phyloP scores from a whole-genome alignment of 30 jellyfish, hydroid and myxozoan species.

The Haliclystus octoradiatus region DNA sequence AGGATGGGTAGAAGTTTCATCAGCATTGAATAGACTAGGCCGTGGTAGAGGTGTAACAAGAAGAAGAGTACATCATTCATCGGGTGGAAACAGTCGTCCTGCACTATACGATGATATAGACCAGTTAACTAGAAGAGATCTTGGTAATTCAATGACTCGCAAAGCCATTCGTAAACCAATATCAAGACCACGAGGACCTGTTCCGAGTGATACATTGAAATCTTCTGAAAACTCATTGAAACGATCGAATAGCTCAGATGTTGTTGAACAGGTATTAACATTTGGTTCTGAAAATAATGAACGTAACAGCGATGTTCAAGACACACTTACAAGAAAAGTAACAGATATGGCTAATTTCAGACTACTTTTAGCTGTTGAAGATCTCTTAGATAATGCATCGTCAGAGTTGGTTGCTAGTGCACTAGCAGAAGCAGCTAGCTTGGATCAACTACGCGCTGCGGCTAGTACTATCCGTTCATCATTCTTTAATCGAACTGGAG shows the following conservation, averaged over 20 bases:
- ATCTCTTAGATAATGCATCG: constrained; percentile 83
- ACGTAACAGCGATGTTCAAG: background rate
- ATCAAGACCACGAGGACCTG: background rate
- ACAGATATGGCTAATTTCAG: constrained; percentile 79
- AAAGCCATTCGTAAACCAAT: background rate
- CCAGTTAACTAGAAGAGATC: background rate
- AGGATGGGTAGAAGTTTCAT: background rate
- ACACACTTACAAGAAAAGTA: background rate
- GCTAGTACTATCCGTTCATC: constrained; percentile 41
- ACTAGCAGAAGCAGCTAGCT: constrained; percentile 90
- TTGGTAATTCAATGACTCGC: background rate
- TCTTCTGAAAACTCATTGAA: background rate
- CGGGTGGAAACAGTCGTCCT: background rate
- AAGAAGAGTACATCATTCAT: background rate
- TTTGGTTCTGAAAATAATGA: background rate
- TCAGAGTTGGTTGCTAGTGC: constrained; percentile 98
- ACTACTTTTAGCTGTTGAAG: constrained; percentile 95
- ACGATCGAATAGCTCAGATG: background rate
- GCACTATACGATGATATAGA: background rate
- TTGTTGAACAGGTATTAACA: background rate
- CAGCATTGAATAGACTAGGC: background rate
- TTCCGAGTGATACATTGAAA: background rate
- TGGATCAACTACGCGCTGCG: constrained; percentile 82
- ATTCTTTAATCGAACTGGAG: constrained; percentile 11
- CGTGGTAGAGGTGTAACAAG: background rate